These are phyloP conservation scores for Paracanthobrama guichenoti DNA, from an alignment of 2,113 vertebrate species.

Conservation along the genomic window DNA sequence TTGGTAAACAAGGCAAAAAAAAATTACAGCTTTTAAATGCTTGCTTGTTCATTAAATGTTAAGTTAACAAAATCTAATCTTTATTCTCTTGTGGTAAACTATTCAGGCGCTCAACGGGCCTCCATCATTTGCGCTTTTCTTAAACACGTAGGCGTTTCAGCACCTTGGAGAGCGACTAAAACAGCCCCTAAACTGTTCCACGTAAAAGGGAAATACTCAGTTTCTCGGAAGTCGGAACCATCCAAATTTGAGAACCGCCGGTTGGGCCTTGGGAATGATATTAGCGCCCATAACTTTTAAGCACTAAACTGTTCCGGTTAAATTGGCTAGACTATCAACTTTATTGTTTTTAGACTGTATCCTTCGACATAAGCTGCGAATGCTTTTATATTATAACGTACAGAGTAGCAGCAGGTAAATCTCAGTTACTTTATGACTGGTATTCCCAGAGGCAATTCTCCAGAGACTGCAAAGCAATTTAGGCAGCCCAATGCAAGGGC, in stretches of 20 bases:
- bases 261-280: background rate
- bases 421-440: conserved; percentile 46
- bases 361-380: background rate
- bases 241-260: background rate
- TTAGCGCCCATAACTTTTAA: background rate
- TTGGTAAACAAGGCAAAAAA: too few relatives aligned
- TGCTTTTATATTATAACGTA: background rate
- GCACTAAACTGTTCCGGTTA: background rate
- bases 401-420: conserved; percentile 7
- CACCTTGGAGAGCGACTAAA: conserved; percentile 65
- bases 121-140: conserved; percentile 8
- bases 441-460: conserved; percentile 49
- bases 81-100: background rate
- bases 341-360: background rate
- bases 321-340: background rate
- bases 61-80: background rate
- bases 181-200: background rate
- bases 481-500: conserved; percentile 54
- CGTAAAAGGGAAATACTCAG: background rate
- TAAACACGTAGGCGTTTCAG: conserved; percentile 60
- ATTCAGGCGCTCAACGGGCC: background rate
- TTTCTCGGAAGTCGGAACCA: background rate
- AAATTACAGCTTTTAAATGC: background rate
- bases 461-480: conserved; percentile 45
- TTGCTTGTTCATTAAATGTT: background rate